These are phyloP conservation scores for Cynopterus sphinx DNA, from an alignment of 2,797 vertebrate genomes.

Conservation along the genomic window DNA sequence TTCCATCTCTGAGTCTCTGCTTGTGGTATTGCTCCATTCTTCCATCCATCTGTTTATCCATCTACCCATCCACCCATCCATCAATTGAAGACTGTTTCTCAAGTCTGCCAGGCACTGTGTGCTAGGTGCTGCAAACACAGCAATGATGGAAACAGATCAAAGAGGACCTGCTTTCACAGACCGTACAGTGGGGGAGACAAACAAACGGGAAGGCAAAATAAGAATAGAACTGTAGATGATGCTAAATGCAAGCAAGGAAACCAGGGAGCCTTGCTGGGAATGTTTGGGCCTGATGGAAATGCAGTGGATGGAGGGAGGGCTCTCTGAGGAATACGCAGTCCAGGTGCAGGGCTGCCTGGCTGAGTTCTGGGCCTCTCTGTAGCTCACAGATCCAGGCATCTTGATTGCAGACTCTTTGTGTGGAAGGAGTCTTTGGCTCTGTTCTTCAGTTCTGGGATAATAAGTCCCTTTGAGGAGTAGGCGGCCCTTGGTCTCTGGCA, in stretches of 20 bases:
- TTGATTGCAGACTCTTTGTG: background rate
- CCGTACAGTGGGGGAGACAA: background rate
- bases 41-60: background rate
- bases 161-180: background rate
- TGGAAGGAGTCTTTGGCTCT: slow-evolving; percentile 25
- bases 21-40: background rate
- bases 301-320: rapidly evolving
- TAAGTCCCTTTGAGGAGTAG: slow-evolving; percentile 48
- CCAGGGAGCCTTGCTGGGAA: background rate
- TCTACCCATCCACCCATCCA: background rate
- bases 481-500: slow-evolving; percentile 40
- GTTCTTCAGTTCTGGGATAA: slow-evolving; percentile 35
- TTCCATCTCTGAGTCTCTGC: background rate
- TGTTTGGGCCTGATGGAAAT: background rate
- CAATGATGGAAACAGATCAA: background rate
- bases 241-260: background rate
- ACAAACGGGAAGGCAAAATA: background rate
- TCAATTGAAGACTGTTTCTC: background rate
- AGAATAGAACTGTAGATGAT: background rate
- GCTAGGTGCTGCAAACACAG: background rate
- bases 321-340: rapidly evolving
- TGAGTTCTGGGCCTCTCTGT: background rate
- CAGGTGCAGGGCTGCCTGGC: background rate
- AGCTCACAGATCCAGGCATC: background rate
- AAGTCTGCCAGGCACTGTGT: background rate